A percentile compares a stretch with the other conserved stretches of the same genome.
Evolutionary conservation across 2,797 vertebrate genomes (phyloP).

Genomic region (Champsocephalus esox): DNA sequence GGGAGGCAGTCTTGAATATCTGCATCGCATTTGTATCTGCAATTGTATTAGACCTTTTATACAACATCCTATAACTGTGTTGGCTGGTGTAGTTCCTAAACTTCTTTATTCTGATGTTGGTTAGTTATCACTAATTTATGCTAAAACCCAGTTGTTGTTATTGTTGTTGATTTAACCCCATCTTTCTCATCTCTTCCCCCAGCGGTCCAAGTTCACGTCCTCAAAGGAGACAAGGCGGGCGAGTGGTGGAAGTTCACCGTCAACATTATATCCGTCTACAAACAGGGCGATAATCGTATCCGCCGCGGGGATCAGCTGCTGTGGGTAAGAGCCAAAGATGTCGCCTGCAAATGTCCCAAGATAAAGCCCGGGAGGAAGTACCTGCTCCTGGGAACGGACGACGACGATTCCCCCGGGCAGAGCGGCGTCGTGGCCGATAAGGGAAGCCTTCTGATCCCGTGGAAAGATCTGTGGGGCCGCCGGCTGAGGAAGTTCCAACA

Average conservation of each 20-base stretch:
- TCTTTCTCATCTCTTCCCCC: slow-evolving; percentile 26
- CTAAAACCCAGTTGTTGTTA: neutral
- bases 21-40: slow-evolving; percentile 25
- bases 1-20: slow-evolving; percentile 52
- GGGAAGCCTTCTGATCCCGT: slow-evolving; percentile 96
- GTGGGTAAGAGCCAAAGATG: slow-evolving; percentile 96
- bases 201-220: slow-evolving; percentile 97
- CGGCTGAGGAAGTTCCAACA: slow-evolving; percentile 98
- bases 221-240: slow-evolving; percentile 93
- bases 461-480: slow-evolving; percentile 98
- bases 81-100: slow-evolving; percentile 10
- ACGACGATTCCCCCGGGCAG: slow-evolving; percentile 93
- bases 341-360: slow-evolving; percentile 97
- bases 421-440: slow-evolving; percentile 97
- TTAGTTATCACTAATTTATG: neutral
- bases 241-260: slow-evolving; percentile 99
- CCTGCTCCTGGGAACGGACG: slow-evolving; percentile 93
- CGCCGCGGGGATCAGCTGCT: slow-evolving; percentile 96
- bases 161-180: slow-evolving; percentile 1
- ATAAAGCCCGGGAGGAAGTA: slow-evolving; percentile 97
- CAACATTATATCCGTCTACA: slow-evolving; percentile 98
- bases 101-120: neutral
- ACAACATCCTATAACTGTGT: slow-evolving; percentile 19
- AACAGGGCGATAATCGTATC: slow-evolving; percentile 94
- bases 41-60: slow-evolving; percentile 30